Evolutionary conservation across 2,888 invertebrate species (phyloP).

Genomic region (Drosophila falleni): DNA sequence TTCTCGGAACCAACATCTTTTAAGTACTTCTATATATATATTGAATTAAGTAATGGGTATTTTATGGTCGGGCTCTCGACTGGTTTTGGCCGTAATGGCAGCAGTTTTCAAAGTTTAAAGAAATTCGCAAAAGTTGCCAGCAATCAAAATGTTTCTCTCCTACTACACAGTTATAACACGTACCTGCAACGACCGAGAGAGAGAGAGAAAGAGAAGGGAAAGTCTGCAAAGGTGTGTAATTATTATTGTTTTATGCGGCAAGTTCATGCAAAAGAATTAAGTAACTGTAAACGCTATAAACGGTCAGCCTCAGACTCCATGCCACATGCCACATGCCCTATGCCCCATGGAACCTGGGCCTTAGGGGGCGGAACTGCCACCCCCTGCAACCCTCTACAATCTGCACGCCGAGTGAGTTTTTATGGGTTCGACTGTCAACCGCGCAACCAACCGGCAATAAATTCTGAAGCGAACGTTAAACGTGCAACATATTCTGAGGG

Average conservation of each 20-base stretch:
- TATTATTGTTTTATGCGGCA: slow-evolving; percentile 74
- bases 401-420: slow-evolving; percentile 51
- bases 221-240: slow-evolving; percentile 55
- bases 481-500: slow-evolving; percentile 75
- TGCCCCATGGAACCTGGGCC: not conserved
- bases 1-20: too few relatives aligned
- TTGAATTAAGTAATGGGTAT: too few relatives aligned
- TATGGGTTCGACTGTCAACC: slow-evolving; percentile 76
- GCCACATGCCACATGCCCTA: not conserved
- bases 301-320: slow-evolving; percentile 36
- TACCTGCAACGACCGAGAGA: slow-evolving; percentile 43
- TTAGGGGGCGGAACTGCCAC: not conserved
- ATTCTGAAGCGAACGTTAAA: slow-evolving; percentile 69
- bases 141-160: slow-evolving; percentile 54
- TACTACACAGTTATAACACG: slow-evolving; percentile 40
- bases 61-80: too few relatives aligned
- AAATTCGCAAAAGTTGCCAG: slow-evolving; percentile 56
- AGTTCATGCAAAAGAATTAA: slow-evolving; percentile 78
- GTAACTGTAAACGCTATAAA: slow-evolving; percentile 76
- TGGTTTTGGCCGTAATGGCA: slow-evolving; percentile 43
- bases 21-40: too few relatives aligned
- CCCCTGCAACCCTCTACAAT: not conserved
- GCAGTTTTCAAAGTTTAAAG: slow-evolving; percentile 54
- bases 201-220: slow-evolving; percentile 12
- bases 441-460: slow-evolving; percentile 67